Percentiles rank a stretch among this genome's conserved stretches.
phyloP scores from a whole-genome alignment of 2,888 invertebrate species.

The Meiosimyza platycephala region DNA sequence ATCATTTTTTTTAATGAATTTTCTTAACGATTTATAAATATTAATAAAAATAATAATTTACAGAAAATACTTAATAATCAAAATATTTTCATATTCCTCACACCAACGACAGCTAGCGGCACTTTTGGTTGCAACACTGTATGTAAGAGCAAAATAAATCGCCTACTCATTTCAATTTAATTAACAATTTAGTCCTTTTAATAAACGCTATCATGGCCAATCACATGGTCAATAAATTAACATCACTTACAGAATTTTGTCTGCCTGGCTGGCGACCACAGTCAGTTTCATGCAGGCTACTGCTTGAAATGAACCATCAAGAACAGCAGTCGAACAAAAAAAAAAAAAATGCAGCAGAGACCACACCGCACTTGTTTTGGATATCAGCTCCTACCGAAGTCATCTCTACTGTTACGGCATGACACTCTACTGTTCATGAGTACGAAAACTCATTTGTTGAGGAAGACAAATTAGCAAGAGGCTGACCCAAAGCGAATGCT shows the following conservation, averaged over 20 bases:
- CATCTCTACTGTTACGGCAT: no score
- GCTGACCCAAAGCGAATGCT: constrained; percentile 40
- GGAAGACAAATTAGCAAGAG: constrained; percentile 43
- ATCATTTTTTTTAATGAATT: no score
- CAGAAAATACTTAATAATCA: background rate
- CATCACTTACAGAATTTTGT: constrained; percentile 36
- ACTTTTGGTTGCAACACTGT: background rate
- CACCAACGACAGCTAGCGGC: background rate
- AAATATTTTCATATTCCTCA: background rate
- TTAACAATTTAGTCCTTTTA: constrained; percentile 38
- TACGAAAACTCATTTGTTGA: constrained; percentile 9
- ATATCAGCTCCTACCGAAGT: background rate
- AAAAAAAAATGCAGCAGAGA: constrained; percentile 6
- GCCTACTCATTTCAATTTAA: constrained; percentile 39
- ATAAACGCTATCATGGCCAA: constrained; percentile 41
- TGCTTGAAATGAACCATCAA: background rate
- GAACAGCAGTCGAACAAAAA: background rate
- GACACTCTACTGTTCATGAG: no score
- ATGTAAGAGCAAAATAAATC: constrained; percentile 28
- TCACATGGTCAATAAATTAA: constrained; percentile 44
- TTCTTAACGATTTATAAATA: constrained; percentile 1
- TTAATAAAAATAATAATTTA: constrained; percentile 23
- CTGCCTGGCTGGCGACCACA: constrained; percentile 34
- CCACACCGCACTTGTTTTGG: background rate
- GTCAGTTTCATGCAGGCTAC: background rate